Percentiles rank a stretch among this genome's conserved stretches.
Evolutionary conservation across 2,113 vertebrate species (phyloP).

Genomic region (Myotis lucifugus): DNA sequence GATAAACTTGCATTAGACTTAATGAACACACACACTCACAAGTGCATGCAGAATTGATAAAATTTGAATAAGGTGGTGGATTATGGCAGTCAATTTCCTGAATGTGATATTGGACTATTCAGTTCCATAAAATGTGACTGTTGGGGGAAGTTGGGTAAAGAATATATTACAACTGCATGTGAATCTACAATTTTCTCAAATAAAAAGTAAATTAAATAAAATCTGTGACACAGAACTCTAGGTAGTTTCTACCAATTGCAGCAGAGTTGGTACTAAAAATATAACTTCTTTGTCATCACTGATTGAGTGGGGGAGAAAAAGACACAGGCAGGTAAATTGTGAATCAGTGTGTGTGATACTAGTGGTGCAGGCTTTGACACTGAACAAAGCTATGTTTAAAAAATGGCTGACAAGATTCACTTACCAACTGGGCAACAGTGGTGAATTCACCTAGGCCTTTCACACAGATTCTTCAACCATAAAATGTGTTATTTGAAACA

Average conservation of each 20-base stretch:
- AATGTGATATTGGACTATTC: background rate
- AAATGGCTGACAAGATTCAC: background rate
- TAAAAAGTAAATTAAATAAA: background rate
- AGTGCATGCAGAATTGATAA: background rate
- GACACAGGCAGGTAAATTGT: background rate
- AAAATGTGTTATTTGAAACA: background rate
- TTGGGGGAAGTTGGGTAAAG: background rate
- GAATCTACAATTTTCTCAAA: background rate
- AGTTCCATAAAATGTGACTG: background rate
- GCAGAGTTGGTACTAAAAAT: background rate
- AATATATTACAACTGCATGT: background rate
- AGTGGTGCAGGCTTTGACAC: background rate
- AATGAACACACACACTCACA: background rate
- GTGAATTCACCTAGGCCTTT: background rate
- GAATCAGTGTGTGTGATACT: background rate
- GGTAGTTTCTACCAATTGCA: background rate
- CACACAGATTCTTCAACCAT: background rate
- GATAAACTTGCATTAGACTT: background rate
- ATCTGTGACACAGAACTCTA: background rate
- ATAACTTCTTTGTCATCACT: background rate
- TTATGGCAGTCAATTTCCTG: background rate
- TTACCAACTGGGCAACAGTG: background rate
- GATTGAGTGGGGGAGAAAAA: background rate
- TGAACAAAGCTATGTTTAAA: background rate
- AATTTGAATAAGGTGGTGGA: background rate